phyloP scores from a whole-genome alignment of 1,140 invertebrate genomes.

The Cheumatopsyche charites region DNA sequence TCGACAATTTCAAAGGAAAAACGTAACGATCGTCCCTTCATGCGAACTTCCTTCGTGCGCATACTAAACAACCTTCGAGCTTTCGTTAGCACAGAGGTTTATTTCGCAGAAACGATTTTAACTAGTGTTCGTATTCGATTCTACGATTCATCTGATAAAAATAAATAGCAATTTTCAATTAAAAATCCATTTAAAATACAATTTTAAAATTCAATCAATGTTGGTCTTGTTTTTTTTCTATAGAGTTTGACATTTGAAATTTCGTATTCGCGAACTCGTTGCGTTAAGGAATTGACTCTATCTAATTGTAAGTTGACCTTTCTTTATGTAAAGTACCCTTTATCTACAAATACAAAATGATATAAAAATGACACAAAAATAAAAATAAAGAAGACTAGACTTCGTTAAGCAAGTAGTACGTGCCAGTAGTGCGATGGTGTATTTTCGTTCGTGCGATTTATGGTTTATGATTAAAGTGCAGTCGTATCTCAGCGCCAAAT shows the following conservation, averaged over 20 bases:
- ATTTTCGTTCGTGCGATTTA: neutral
- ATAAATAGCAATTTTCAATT: no score
- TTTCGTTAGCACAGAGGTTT: no score
- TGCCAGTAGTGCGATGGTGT: neutral
- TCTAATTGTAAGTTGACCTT: no score
- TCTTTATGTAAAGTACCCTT: no score
- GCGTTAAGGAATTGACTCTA: no score
- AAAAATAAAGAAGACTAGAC: neutral
- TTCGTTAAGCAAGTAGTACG: neutral
- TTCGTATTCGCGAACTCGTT: no score
- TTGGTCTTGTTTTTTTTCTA: no score
- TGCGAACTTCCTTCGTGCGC: constrained; percentile 20
- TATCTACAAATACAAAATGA: no score
- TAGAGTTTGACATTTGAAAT: no score
- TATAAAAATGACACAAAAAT: neutral
- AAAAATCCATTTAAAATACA: no score
- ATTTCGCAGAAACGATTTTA: neutral
- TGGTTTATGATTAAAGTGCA: constrained; percentile 30
- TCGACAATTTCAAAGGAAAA: constrained; percentile 25
- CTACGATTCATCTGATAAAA: neutral
- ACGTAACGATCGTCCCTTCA: constrained; percentile 18
- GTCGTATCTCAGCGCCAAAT: constrained; percentile 38
- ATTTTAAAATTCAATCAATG: no score
- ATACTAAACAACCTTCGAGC: constrained; percentile 1
- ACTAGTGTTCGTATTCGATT: neutral